A percentile compares a stretch with the other conserved stretches of the same genome.
phyloP scores from a whole-genome alignment of 2,888 invertebrate species.

The Pachycephus smyrnensis region DNA sequence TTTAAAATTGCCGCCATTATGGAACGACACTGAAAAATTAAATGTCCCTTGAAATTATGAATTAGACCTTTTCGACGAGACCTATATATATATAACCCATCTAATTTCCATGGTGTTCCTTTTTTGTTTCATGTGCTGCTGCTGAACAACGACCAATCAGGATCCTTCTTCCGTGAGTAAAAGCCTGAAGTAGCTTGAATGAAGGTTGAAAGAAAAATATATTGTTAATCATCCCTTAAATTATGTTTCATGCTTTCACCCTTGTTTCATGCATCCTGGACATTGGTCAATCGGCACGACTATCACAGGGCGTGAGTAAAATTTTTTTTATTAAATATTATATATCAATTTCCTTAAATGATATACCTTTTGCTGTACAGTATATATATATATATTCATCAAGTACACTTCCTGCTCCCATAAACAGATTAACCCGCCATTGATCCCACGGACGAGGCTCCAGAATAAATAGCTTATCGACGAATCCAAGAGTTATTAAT shows the following conservation, averaged over 20 bases:
- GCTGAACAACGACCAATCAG: conserved; percentile 34
- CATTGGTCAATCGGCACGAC: not conserved
- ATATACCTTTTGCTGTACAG: too few species aligned
- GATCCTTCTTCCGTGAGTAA: conserved; percentile 65
- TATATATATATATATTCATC: too few species aligned
- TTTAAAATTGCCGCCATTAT: not conserved
- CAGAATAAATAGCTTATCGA: not conserved
- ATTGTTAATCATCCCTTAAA: not conserved
- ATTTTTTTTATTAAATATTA: not conserved
- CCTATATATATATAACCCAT: not conserved
- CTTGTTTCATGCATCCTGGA: not conserved
- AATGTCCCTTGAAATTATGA: not conserved
- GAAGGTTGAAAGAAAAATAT: not conserved
- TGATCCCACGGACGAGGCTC: not conserved
- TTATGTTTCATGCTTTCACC: conserved; percentile 14
- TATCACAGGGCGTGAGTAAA: conserved; percentile 30
- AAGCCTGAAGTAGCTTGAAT: conserved; percentile 3
- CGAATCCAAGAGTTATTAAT: conserved; percentile 22
- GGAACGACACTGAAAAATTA: not conserved
- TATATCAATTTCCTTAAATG: not conserved
- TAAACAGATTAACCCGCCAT: not conserved
- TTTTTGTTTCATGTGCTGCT: conserved; percentile 55
- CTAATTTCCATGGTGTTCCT: conserved; percentile 23
- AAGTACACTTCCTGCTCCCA: not conserved
- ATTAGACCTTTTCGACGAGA: not conserved